Conservation (phyloP, 2,113 vertebrate genomes). For the Sturnus vulgaris region DNA sequence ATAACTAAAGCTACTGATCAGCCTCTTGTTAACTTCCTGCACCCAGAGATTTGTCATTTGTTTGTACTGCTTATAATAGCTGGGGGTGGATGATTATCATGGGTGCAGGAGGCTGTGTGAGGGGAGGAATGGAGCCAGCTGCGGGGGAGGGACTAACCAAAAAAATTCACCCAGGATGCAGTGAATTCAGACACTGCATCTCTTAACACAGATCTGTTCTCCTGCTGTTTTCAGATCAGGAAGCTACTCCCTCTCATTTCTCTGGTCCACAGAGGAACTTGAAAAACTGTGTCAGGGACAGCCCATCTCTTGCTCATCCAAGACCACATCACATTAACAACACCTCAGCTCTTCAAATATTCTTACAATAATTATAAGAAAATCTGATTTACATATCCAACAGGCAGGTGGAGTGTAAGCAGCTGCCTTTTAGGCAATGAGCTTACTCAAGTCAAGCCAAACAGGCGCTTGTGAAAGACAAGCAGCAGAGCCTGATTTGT, state of each 20-base stretch:
- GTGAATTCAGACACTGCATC: not conserved
- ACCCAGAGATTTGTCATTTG: conserved; percentile 83
- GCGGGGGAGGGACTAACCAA: not conserved
- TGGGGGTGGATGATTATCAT: conserved; percentile 63
- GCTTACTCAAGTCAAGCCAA: not conserved
- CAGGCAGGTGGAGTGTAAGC: not conserved
- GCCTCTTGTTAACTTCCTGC: conserved; percentile 85
- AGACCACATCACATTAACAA: not conserved
- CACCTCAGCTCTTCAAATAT: not conserved
- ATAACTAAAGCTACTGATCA: conserved; percentile 85
- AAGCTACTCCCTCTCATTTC: not conserved
- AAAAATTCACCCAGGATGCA: not conserved
- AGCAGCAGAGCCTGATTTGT: not conserved
- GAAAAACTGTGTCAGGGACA: not conserved
- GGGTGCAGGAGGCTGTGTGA: not conserved
- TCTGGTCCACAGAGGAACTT: not conserved
- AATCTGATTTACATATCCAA: not conserved
- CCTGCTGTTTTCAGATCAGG: not conserved
- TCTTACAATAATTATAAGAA: not conserved
- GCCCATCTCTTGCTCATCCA: not conserved
- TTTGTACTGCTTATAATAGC: conserved; percentile 80
- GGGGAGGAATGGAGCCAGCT: not conserved
- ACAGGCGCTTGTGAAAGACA: not conserved
- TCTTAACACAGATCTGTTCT: not conserved
- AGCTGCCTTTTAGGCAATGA: not conserved